phyloP scores from a whole-genome alignment of 2,888 invertebrate genomes.

The Troglohyphantes excavatus region DNA sequence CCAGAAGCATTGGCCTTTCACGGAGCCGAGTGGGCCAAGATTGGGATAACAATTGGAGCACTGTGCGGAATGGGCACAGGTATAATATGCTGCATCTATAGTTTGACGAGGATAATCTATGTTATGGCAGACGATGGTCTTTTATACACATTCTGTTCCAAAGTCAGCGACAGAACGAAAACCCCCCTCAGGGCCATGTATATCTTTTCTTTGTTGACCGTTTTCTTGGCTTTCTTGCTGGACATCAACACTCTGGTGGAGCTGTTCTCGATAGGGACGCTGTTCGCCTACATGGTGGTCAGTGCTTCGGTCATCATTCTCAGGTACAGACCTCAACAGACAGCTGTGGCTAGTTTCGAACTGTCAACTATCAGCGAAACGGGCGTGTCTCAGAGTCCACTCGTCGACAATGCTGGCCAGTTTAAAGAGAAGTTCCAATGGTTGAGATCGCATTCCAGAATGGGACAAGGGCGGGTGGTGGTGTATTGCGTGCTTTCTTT shows the following conservation, averaged over 20 bases:
- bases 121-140: constrained; percentile 95
- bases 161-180: constrained; percentile 80
- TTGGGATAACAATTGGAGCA: constrained; percentile 81
- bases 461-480: constrained; percentile 56
- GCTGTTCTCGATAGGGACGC: constrained; percentile 93
- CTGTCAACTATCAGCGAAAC: constrained; percentile 63
- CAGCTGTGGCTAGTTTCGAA: constrained; percentile 47
- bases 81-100: constrained; percentile 91
- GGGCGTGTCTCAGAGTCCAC: background rate
- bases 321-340: constrained; percentile 54
- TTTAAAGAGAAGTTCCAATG: constrained; percentile 29
- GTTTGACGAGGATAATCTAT: constrained; percentile 92
- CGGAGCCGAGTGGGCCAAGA: background rate
- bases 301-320: constrained; percentile 88
- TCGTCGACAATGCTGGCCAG: constrained; percentile 33
- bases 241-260: constrained; percentile 95
- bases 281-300: constrained; percentile 94
- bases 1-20: constrained; percentile 85
- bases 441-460: background rate
- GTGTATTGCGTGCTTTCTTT: constrained; percentile 38
- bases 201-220: constrained; percentile 89
- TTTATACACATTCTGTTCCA: constrained; percentile 86
- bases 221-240: constrained; percentile 91
- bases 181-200: constrained; percentile 90
- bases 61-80: constrained; percentile 94